Evolutionary conservation across 2,888 invertebrate species (phyloP), one percentile per base, ranked within the genome.

Genomic region (Phyllotreta striolata): DNA sequence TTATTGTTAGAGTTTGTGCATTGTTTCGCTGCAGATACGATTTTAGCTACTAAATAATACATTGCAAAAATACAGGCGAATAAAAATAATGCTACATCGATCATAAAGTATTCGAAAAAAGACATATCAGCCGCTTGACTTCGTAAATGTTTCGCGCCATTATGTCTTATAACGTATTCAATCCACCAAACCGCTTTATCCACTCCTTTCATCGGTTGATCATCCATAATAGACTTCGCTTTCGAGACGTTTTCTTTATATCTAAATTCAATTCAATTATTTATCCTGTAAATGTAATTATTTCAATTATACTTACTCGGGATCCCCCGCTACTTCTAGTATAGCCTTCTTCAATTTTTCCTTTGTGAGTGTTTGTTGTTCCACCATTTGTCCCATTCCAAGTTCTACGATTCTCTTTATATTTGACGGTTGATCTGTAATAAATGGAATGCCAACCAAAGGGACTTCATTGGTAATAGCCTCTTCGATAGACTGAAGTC

Each of bases 161-260:
- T 75, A 63, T 85, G 81, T 13, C 82, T 80, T 6, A 85, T 64
- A 7, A 85, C 81, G 69, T 85, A 85, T 63, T 86, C 85, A 1
- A 84, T 85, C 85, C 85, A 85, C 82, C 83, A 83, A 0, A 84
- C 72, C 0, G 85, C 84, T 51, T 81, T 80, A 43, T 85, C 84
- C 37, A 83, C 44, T 0, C 81, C 76, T 0, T 66, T 62, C 70
- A 80, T 76, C 0, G 82, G 82, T 66, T 82, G 78, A 63, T 84
- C 84, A 2, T 66, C 62, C 70, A 83, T 74, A 5, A 82, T 35
- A 6, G 38, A 43, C n/a, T 52, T 54, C 24, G 59, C 46, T 7
- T 64, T 51, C 12, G 47, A 34, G 0, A 61, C 60, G n/a, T 57
- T 44, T 39, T 61, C 13, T n/a, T 55, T 55, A 13, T 66, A 66